Base-by-base conservation (phyloP, 2,888 invertebrate genomes). In the Xylota sylvarum region DNA sequence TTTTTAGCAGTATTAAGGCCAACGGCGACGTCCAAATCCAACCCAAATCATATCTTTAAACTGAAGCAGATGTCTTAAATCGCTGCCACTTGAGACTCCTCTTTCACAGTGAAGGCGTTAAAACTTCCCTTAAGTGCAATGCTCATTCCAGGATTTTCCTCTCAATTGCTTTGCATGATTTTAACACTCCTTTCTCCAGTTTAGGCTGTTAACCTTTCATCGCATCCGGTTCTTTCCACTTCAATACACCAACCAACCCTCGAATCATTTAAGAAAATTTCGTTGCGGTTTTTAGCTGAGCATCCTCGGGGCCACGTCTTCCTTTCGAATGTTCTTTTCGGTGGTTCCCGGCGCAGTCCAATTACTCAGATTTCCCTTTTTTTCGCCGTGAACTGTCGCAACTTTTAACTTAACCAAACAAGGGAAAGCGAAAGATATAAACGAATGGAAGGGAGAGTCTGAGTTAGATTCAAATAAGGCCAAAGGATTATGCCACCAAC, bases 401-500 rank as follows among this genome's bases (percentile, higher is more conserved):
- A 77, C 37, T 81, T 81, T 81, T 55, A 72, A 86, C 81, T 72
- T 60, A 60, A 64, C 37, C 72, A 77, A 81, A 73, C 40, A 65
- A 37, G 69, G n/a, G 40, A 58, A 50, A 76, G 76, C 56, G 32
- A 55, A 74, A 40, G 62, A 60, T 58, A 69, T 55, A 46, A 62
- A 32, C 12, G 23, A 23, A 37, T 32, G 32, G 48, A 30, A 9
- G 27, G 27, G 30, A 65, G 40, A 23, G 17, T 30, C 27, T 6
- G 37, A 64, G 37, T 37, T 46, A 72, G 69, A 67, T 83, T 73
- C 83, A 65, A 74, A 60, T 74, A 70, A 76, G 70, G 65, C 81
- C 85, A 86, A 81, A 62, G 81, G 81, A 81, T 81, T 86, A 67
- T 56, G 17, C 65, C 55, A 40, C 76, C 69, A 74, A 84, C 80